These are phyloP conservation scores for Accipiter cooperii DNA, from an alignment of 2,113 vertebrate species.

Conservation along the genomic window DNA sequence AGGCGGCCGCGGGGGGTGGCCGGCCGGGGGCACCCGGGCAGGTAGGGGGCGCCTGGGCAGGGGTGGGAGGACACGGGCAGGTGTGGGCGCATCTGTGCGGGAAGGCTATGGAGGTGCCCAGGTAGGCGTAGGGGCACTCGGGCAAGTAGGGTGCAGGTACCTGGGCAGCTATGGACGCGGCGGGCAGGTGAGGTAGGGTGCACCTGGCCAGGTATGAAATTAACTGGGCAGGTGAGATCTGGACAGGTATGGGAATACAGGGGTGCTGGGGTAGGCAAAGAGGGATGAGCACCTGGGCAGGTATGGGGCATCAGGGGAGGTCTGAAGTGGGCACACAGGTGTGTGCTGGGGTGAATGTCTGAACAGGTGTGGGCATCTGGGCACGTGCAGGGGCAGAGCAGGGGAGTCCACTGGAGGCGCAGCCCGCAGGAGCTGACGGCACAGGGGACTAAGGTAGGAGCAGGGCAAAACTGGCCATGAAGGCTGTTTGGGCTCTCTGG, in stretches of 20 bases:
- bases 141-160: neutral
- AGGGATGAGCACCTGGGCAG: neutral
- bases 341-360: neutral
- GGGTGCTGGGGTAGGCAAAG: neutral
- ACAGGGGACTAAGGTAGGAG: neutral
- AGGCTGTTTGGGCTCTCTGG: neutral
- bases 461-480: neutral
- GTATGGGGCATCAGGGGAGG: too few species aligned
- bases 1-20: too few species aligned
- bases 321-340: neutral
- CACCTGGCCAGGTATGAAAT: neutral
- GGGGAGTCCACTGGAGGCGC: neutral
- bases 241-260: neutral
- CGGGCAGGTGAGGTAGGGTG: neutral
- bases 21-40: too few species aligned
- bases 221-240: neutral
- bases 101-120: neutral
- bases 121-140: neutral
- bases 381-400: neutral
- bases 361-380: neutral
- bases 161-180: neutral
- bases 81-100: too few species aligned
- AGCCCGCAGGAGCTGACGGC: neutral
- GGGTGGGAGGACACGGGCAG: neutral
- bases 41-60: neutral